Evolutionary conservation across 2,113 vertebrate species (phyloP).

Genomic region (Leptocoma aspasia): DNA sequence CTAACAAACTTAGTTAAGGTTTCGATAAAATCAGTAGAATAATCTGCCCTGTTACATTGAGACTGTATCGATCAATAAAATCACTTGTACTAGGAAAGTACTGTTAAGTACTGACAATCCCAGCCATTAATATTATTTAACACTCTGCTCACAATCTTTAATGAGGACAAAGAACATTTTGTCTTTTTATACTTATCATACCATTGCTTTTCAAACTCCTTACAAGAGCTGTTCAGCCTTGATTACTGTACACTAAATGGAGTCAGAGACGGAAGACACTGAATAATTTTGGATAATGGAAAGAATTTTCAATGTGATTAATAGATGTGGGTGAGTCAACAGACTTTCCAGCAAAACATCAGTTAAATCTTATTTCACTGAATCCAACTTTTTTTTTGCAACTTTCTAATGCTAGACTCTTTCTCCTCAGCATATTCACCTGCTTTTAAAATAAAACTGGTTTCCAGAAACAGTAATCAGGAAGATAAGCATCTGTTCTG

Average conservation of each 20-base stretch:
- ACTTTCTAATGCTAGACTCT: not conserved
- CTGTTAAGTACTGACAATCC: conserved; percentile 91
- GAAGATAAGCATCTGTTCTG: not conserved
- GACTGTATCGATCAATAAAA: conserved; percentile 94
- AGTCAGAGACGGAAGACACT: not conserved
- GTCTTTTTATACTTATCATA: conserved; percentile 62
- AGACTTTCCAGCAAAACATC: conserved; percentile 4
- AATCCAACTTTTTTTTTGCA: not conserved
- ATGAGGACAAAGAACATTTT: conserved; percentile 90
- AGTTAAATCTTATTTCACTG: conserved; percentile 10
- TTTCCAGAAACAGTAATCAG: not conserved
- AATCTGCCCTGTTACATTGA: conserved; percentile 84
- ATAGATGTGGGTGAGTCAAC: not conserved
- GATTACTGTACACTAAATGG: conserved; percentile 19
- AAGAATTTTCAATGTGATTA: conserved; percentile 48
- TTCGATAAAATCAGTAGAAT: conserved; percentile 95
- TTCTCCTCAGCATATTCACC: not conserved
- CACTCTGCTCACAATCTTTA: conserved; percentile 86
- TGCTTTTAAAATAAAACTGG: not conserved
- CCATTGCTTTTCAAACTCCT: conserved; percentile 22
- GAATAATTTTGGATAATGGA: conserved; percentile 23
- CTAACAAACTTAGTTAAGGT: conserved; percentile 99
- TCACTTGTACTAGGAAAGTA: conserved; percentile 89
- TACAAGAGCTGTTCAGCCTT: not conserved
- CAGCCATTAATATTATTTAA: conserved; percentile 99